Conservation (phyloP, 2,888 invertebrate genomes). For the Molanna angustata region DNA sequence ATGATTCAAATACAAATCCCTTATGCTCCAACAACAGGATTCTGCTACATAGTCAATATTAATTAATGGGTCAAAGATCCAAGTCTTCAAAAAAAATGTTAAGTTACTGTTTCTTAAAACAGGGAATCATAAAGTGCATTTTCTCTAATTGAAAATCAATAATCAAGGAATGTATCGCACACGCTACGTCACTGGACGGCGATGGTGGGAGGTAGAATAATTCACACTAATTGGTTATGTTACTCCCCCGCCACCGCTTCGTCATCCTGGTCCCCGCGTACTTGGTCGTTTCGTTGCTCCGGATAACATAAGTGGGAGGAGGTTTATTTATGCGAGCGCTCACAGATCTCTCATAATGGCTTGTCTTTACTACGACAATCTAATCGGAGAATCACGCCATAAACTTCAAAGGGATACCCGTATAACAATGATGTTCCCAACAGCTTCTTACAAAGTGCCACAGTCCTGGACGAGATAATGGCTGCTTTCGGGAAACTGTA, state of each 20-base stretch:
- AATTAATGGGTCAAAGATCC: too few relatives aligned
- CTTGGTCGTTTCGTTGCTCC: conserved; percentile 6
- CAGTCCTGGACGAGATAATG: too few relatives aligned
- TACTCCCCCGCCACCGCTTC: conserved; percentile 3
- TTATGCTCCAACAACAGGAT: too few relatives aligned
- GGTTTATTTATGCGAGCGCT: conserved; percentile 1
- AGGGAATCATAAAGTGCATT: neutral
- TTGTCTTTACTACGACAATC: neutral
- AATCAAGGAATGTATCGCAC: conserved; percentile 25
- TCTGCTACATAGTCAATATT: too few relatives aligned
- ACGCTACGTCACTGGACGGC: conserved; percentile 12
- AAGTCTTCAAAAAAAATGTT: too few relatives aligned
- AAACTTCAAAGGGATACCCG: too few relatives aligned
- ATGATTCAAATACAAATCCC: too few relatives aligned
- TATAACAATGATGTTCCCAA: too few relatives aligned
- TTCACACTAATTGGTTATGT: conserved; percentile 28
- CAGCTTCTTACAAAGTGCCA: too few relatives aligned
- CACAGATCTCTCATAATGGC: too few relatives aligned
- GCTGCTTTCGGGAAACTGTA: too few relatives aligned
- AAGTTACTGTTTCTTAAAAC: neutral
- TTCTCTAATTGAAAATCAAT: conserved; percentile 31
- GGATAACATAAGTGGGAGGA: conserved; percentile 12
- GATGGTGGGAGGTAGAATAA: conserved; percentile 23
- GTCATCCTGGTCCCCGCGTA: conserved; percentile 3
- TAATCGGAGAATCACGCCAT: neutral